phyloP scores from a whole-genome alignment of 2,888 invertebrate species.

The Machimus atricapillus region DNA sequence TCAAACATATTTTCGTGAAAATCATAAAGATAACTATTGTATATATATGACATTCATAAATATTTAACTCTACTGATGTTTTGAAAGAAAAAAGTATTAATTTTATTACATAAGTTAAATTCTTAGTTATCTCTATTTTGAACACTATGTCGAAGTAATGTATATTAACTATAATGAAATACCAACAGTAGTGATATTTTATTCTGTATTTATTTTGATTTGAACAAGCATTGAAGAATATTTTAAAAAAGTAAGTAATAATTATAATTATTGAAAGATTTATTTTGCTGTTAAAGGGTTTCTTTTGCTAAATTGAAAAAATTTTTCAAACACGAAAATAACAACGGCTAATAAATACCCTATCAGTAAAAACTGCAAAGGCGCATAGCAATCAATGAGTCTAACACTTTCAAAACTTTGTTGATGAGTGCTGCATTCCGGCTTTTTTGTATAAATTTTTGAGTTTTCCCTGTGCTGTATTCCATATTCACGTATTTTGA shows the following conservation, averaged over 20 bases:
- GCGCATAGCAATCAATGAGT: constrained; percentile 60
- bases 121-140: too few species aligned
- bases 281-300: neutral
- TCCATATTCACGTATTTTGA: constrained; percentile 63
- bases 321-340: neutral
- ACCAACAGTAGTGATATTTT: too few species aligned
- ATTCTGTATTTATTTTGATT: too few species aligned
- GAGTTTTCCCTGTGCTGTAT: constrained; percentile 62
- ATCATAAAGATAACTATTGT: too few species aligned
- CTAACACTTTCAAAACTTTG: constrained; percentile 64
- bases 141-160: too few species aligned
- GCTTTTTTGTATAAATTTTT: constrained; percentile 64
- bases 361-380: constrained; percentile 46
- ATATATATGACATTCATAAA: neutral
- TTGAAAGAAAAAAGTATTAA: too few species aligned
- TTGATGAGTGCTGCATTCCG: constrained; percentile 60
- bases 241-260: neutral
- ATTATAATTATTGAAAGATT: neutral
- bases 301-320: neutral
- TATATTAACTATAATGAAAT: too few species aligned
- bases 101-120: too few species aligned
- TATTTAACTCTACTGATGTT: neutral
- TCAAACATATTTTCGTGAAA: neutral
- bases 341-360: constrained; percentile 36
- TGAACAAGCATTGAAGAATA: too few species aligned